Conservation (phyloP, 1,140 invertebrate genomes). For the Ylistrum balloti region DNA sequence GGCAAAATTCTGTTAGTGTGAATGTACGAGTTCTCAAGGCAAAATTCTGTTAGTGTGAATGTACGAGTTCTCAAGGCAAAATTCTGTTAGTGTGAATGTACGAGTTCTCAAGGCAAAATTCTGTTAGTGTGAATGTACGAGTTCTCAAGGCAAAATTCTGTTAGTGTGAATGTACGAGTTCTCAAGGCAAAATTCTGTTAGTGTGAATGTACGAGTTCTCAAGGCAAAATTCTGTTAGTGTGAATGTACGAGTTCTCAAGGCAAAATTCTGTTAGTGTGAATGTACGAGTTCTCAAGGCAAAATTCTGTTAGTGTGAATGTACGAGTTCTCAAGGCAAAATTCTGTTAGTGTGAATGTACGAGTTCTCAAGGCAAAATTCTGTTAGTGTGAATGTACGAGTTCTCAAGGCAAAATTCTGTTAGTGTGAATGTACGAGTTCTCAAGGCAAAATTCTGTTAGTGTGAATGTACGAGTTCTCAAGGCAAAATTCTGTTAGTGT, state of each 20-base stretch:
- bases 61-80: neutral
- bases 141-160: neutral
- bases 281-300: neutral
- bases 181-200: conserved; percentile 1
- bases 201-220: neutral
- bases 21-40: neutral
- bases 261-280: conserved; percentile 27
- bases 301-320: conserved; percentile 28
- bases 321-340: neutral
- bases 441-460: conserved; percentile 4
- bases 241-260: neutral
- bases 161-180: conserved; percentile 4
- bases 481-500: conserved; percentile 14
- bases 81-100: conserved; percentile 31
- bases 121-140: conserved; percentile 1
- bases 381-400: conserved; percentile 3
- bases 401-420: too few species aligned
- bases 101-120: neutral
- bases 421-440: conserved; percentile 4
- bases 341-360: conserved; percentile 21
- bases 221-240: conserved; percentile 11
- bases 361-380: neutral
- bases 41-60: conserved; percentile 28
- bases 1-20: conserved; percentile 25
- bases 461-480: neutral